A percentile compares a stretch with the other conserved stretches of the same genome.
phyloP scores from a whole-genome alignment of 2,113 vertebrate species.

The Tragelaphus imberbis region DNA sequence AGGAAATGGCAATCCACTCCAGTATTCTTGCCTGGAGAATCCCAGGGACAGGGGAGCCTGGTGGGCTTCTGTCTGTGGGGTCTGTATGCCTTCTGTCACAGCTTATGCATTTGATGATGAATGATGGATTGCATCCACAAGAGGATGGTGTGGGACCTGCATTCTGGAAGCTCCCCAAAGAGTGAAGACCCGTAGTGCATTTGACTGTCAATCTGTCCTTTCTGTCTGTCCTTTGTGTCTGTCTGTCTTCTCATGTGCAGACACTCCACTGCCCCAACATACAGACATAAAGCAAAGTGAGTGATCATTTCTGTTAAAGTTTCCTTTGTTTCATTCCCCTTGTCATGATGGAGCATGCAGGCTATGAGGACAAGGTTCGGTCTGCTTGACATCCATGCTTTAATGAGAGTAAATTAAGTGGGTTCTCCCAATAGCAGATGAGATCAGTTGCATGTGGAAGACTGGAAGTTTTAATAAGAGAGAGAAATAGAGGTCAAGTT shows the following conservation, averaged over 20 bases:
- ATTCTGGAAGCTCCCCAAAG: not conserved
- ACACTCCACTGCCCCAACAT: accelerated
- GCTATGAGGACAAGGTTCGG: accelerated
- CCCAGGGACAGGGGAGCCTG: too few relatives aligned
- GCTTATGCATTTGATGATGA: not conserved
- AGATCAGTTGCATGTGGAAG: not conserved
- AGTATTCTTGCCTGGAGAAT: too few relatives aligned
- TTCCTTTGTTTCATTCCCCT: not conserved
- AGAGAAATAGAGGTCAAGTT: not conserved
- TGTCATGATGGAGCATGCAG: not conserved
- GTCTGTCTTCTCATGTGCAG: not conserved
- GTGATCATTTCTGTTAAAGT: accelerated
- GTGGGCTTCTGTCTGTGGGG: too few relatives aligned
- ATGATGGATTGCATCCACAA: not conserved
- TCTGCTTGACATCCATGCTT: not conserved
- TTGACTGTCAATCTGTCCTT: not conserved
- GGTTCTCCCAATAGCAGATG: accelerated
- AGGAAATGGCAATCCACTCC: too few relatives aligned
- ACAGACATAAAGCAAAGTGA: accelerated
- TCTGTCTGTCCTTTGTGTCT: not conserved
- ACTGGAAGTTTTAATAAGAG: not conserved
- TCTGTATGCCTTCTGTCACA: not conserved
- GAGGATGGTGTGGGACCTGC: too few relatives aligned
- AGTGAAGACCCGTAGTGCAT: too few relatives aligned
- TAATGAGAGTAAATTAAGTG: not conserved